Evolutionary conservation across 2,888 invertebrate genomes (phyloP).

Genomic region (Ormyrus pomaceus): DNA sequence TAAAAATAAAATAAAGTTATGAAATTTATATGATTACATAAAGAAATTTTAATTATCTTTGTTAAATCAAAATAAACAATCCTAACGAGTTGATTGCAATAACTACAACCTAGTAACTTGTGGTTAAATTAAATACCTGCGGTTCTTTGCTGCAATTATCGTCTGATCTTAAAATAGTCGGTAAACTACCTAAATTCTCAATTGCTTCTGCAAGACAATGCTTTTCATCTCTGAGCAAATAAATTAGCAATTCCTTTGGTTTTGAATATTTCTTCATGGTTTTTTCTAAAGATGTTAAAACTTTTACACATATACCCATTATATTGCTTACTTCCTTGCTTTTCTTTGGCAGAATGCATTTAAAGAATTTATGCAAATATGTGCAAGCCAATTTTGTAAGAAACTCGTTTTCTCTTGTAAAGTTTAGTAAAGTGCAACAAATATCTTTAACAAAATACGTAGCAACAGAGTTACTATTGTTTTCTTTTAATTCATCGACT

Average conservation of each 20-base stretch:
- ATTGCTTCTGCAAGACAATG: slow-evolving; percentile 76
- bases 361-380: slow-evolving; percentile 76
- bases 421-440: slow-evolving; percentile 77
- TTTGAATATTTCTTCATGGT: slow-evolving; percentile 55
- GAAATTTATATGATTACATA: no score
- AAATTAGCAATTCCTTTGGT: slow-evolving; percentile 76
- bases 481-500: slow-evolving; percentile 71
- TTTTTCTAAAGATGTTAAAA: slow-evolving; percentile 76
- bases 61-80: no score
- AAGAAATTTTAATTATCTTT: no score
- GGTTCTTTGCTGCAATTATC: slow-evolving; percentile 62
- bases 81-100: no score
- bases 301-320: slow-evolving; percentile 77
- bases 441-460: slow-evolving; percentile 79
- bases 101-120: no score
- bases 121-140: slow-evolving; percentile 62
- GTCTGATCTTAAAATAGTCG: slow-evolving; percentile 71
- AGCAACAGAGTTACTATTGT: slow-evolving; percentile 74
- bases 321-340: slow-evolving; percentile 75
- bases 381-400: slow-evolving; percentile 64
- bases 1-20: no score
- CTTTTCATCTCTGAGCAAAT: slow-evolving; percentile 78
- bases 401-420: slow-evolving; percentile 75
- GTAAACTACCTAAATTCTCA: slow-evolving; percentile 77
- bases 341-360: slow-evolving; percentile 75